Evolutionary conservation across 1,140 invertebrate genomes (phyloP).

Genomic region (Leptinotarsa defecta): DNA sequence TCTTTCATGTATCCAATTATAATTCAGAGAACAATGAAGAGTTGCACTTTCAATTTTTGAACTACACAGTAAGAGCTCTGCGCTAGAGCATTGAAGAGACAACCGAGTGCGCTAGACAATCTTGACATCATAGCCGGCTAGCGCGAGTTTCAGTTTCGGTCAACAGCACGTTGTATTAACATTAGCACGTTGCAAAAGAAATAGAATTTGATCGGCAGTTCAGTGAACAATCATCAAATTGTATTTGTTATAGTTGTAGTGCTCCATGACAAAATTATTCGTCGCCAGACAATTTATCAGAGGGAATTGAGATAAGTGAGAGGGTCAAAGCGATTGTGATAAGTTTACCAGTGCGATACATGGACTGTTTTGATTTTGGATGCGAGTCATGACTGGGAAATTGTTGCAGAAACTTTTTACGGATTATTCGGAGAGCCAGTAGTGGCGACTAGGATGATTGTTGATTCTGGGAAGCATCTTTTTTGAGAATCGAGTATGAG

Average conservation of each 20-base stretch:
- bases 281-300: background rate
- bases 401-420: background rate
- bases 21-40: background rate
- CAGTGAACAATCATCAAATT: background rate
- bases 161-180: conserved; percentile 13
- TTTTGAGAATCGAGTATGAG: background rate
- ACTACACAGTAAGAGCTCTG: background rate
- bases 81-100: background rate
- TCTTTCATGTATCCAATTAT: background rate
- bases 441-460: background rate
- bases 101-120: background rate
- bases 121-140: conserved; percentile 16
- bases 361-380: background rate
- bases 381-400: background rate
- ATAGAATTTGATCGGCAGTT: background rate
- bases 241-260: background rate
- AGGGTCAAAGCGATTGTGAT: background rate
- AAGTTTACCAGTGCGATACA: background rate
- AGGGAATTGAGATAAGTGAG: background rate
- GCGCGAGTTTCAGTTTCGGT: conserved; percentile 15
- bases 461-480: background rate
- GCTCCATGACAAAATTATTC: background rate
- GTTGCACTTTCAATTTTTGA: background rate
- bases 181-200: background rate
- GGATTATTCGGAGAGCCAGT: background rate